Base-by-base conservation (phyloP, 1,140 invertebrate genomes). In the Hypothenemus hampei region DNA sequence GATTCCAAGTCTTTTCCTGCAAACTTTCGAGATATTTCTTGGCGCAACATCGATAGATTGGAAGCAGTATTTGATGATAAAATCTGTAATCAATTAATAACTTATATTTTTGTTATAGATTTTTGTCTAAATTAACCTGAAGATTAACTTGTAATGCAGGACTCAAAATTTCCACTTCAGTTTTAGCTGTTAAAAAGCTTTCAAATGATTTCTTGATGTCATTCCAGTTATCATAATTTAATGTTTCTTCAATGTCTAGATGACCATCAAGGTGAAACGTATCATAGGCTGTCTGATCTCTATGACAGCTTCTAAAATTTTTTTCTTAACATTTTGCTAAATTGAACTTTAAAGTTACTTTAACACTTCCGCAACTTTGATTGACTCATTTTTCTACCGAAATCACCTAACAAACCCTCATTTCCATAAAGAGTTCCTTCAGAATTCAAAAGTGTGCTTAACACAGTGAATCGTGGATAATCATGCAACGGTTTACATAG, bases 1-100 rank as follows among this genome's bases (percentile, higher is more conserved):
- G 84, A 81, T 33, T 77, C 79, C 33, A 89, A 68, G 69, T 89
- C 86, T 65, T 82, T 85, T 36, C 78, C 79, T 5, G 84, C 77
- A 33, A 87, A 76, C n/a, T 82, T 77, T n/a, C 79, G 79, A 48
- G 78, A 78, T 41, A 79, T 75, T 48, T 78, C 74, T 13, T 59
- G 66, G 58, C 85, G 80, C 59, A 85, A 81, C 43, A 76, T 76
- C 3, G 84, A 83, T 16, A 88, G 75, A 75, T 88, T 85, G 18
- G 83, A 74, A 57, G 78, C 72, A 23, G 80, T 80, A 16, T 78
- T 77, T 33, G 78, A 74, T 13, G 85, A 71, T 56, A 89, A 79
- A 6, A 44, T 39, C 60, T 62, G 18, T 31, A 50, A 16, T 21
- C 35, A 16, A 16, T 13, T 8, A 33, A 19, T 20, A n/a, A 13